Percentiles rank a stretch among this genome's conserved stretches.
Evolutionary conservation across 1,140 invertebrate genomes (phyloP).

Genomic region (Pseudobourletiella spinata): DNA sequence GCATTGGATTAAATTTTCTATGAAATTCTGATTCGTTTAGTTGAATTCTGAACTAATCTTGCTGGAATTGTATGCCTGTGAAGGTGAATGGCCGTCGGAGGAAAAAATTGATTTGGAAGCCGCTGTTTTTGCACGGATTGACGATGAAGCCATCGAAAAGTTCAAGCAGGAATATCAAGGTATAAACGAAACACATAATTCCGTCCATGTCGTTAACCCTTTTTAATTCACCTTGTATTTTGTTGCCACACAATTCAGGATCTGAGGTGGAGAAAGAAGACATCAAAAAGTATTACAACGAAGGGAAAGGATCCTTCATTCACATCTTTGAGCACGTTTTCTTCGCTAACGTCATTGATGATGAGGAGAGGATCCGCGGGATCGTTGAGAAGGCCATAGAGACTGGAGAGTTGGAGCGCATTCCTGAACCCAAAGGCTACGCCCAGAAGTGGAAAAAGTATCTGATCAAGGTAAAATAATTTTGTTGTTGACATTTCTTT

Average conservation of each 20-base stretch:
- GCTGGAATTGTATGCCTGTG: no score
- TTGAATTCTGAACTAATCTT: neutral
- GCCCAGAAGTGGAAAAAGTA: neutral
- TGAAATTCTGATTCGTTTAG: neutral
- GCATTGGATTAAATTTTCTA: neutral
- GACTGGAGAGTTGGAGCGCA: neutral
- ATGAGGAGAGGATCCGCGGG: neutral
- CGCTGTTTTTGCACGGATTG: neutral
- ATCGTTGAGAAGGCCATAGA: neutral
- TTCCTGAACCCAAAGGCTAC: neutral
- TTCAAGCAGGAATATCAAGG: slow-evolving; percentile 2
- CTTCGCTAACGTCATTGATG: neutral
- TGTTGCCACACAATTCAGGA: neutral
- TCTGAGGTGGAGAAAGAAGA: neutral
- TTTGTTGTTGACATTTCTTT: neutral
- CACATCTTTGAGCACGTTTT: neutral
- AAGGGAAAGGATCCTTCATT: slow-evolving; percentile 1
- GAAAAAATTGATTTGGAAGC: neutral
- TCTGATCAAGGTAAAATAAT: neutral
- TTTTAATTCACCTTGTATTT: neutral
- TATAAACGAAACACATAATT: neutral
- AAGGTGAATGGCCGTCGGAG: neutral
- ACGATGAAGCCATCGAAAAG: neutral
- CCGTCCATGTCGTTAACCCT: neutral
- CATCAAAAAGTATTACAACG: neutral